Conservation (phyloP, 2,888 invertebrate genomes). For the Eubasilissa splendida region DNA sequence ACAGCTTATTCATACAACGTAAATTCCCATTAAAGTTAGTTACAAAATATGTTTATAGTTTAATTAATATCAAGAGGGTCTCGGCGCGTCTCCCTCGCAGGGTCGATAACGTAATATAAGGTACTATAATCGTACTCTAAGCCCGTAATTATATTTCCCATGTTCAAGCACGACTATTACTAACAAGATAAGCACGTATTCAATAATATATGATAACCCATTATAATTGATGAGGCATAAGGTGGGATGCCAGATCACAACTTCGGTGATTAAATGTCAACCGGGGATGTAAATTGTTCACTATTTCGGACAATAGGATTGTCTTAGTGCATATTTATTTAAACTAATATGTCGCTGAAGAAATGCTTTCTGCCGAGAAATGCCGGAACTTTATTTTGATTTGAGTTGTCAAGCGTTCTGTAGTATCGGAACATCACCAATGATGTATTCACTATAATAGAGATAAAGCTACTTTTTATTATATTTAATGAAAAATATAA, state of each 20-base stretch:
- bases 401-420: too few species aligned
- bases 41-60: slow-evolving; percentile 44
- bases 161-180: slow-evolving; percentile 42
- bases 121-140: slow-evolving; percentile 37
- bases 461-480: too few species aligned
- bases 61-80: slow-evolving; percentile 41
- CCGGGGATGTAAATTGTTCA: background rate
- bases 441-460: too few species aligned
- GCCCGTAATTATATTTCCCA: slow-evolving; percentile 47
- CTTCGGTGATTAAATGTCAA: slow-evolving; percentile 19
- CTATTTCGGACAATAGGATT: background rate
- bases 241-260: slow-evolving; percentile 16
- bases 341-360: too few species aligned
- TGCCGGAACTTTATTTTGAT: too few species aligned
- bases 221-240: slow-evolving; percentile 38
- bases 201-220: slow-evolving; percentile 38
- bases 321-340: too few species aligned
- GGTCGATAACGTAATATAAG: slow-evolving; percentile 34
- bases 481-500: too few species aligned
- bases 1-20: slow-evolving; percentile 25
- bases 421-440: too few species aligned
- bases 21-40: slow-evolving; percentile 38
- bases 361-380: too few species aligned
- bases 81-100: slow-evolving; percentile 13
- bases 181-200: slow-evolving; percentile 45